Evolutionary conservation across 2,797 vertebrate genomes (phyloP).

Genomic region (Sarcophilus harrisii): DNA sequence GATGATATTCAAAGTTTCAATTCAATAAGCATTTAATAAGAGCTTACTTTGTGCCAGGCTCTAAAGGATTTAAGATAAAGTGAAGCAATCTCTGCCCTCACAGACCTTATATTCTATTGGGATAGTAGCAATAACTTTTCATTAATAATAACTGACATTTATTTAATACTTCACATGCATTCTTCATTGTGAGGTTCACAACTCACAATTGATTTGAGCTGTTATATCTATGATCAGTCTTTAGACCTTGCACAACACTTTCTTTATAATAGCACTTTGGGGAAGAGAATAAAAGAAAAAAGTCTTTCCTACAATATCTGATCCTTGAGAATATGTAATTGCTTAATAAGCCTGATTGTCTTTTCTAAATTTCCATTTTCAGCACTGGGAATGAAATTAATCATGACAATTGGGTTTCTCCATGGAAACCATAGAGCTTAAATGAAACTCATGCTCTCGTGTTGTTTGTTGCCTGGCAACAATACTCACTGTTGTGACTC

Average conservation of each 20-base stretch:
- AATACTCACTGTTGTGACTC: constrained; percentile 52
- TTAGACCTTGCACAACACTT: not conserved
- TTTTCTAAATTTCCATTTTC: constrained; percentile 45
- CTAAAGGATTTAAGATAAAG: not conserved
- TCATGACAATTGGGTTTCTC: constrained; percentile 62
- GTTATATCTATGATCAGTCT: not conserved
- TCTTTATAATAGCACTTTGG: not conserved
- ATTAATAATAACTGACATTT: not conserved
- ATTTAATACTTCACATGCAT: not conserved
- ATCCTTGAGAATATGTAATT: constrained; percentile 24
- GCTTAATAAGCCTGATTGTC: constrained; percentile 44
- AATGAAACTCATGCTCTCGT: constrained; percentile 59
- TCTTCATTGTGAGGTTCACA: not conserved
- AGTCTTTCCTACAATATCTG: constrained; percentile 7
- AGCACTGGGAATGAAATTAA: constrained; percentile 41
- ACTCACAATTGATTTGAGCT: not conserved
- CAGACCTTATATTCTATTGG: not conserved
- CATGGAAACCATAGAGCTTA: constrained; percentile 64
- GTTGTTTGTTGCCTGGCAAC: constrained; percentile 72
- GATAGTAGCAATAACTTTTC: not conserved
- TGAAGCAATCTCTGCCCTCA: not conserved
- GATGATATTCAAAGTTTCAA: not conserved
- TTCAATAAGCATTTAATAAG: not conserved
- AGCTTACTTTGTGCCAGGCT: not conserved
- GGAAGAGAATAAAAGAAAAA: constrained; percentile 36